Percentiles rank a stretch among this genome's conserved stretches.
phyloP scores from a whole-genome alignment of 2,797 vertebrate species.

The Tarsius wallacei region DNA sequence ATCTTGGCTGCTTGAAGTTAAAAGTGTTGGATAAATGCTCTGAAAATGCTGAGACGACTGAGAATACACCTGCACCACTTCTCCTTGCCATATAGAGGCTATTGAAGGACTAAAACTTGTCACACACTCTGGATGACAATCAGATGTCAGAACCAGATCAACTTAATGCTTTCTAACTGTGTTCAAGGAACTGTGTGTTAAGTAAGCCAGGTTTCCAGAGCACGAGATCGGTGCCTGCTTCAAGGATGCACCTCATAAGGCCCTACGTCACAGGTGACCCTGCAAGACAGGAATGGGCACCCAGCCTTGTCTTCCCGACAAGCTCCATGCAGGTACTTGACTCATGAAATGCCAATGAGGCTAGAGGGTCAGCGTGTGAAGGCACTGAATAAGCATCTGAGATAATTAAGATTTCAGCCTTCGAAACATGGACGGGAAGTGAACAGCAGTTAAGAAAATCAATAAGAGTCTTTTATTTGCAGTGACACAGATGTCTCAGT shows the following conservation, averaged over 20 bases:
- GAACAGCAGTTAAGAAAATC: slow-evolving; percentile 98
- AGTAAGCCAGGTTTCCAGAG: slow-evolving; percentile 83
- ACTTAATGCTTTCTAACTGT: slow-evolving; percentile 75
- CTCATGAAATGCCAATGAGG: slow-evolving; percentile 92
- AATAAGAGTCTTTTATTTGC: slow-evolving; percentile 99
- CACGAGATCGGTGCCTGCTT: neutral
- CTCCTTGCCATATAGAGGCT: neutral
- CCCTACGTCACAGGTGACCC: slow-evolving; percentile 91
- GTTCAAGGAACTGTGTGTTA: slow-evolving; percentile 87
- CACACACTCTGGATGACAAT: neutral
- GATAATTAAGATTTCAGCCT: slow-evolving; percentile 99
- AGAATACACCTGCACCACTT: neutral
- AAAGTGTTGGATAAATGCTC: neutral
- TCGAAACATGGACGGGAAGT: slow-evolving; percentile 96
- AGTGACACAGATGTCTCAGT: slow-evolving; percentile 99
- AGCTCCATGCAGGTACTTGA: slow-evolving; percentile 91
- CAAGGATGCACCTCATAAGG: slow-evolving; percentile 89
- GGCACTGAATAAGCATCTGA: slow-evolving; percentile 96
- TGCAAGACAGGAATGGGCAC: slow-evolving; percentile 89
- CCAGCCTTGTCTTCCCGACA: slow-evolving; percentile 94
- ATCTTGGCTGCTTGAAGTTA: slow-evolving; percentile 8
- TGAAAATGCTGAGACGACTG: neutral
- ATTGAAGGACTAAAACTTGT: neutral
- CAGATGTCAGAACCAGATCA: slow-evolving; percentile 48
- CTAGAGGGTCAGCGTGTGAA: slow-evolving; percentile 91